Conservation (phyloP, 1,140 invertebrate genomes). For the Drosophila punjabiensis region DNA sequence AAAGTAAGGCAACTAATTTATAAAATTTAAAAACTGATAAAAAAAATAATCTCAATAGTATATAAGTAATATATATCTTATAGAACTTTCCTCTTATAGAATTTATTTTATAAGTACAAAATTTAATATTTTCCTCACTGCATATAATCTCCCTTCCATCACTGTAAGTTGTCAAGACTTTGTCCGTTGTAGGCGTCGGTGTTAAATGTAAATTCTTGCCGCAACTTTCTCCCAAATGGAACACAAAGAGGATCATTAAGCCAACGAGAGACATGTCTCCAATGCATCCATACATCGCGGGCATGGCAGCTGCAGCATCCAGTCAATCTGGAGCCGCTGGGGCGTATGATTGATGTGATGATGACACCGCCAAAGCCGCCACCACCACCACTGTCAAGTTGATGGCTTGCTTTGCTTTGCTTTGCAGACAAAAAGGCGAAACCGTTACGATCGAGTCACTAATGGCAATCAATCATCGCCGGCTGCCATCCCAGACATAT, state of each 20-base stretch:
- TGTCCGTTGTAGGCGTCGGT: constrained; percentile 9
- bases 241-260: constrained; percentile 34
- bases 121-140: neutral
- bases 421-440: constrained; percentile 52
- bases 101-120: neutral
- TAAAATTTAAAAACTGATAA: neutral
- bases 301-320: constrained; percentile 25
- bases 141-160: neutral
- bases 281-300: constrained; percentile 25
- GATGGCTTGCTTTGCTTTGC: constrained; percentile 16
- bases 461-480: constrained; percentile 71
- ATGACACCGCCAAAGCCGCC: constrained; percentile 36
- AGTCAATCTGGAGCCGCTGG: constrained; percentile 39
- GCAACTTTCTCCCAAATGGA: constrained; percentile 33
- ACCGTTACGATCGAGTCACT: constrained; percentile 59
- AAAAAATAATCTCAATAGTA: neutral
- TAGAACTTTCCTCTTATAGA: too few species aligned
- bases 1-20: neutral
- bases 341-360: constrained; percentile 75
- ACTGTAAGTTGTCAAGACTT: neutral
- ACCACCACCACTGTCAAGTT: constrained; percentile 40
- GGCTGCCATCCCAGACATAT: constrained; percentile 27
- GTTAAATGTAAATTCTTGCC: constrained; percentile 26
- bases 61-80: too few species aligned
- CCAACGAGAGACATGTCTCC: constrained; percentile 18